Base-by-base conservation (phyloP, 2,797 vertebrate species). In the Chanos chanos region DNA sequence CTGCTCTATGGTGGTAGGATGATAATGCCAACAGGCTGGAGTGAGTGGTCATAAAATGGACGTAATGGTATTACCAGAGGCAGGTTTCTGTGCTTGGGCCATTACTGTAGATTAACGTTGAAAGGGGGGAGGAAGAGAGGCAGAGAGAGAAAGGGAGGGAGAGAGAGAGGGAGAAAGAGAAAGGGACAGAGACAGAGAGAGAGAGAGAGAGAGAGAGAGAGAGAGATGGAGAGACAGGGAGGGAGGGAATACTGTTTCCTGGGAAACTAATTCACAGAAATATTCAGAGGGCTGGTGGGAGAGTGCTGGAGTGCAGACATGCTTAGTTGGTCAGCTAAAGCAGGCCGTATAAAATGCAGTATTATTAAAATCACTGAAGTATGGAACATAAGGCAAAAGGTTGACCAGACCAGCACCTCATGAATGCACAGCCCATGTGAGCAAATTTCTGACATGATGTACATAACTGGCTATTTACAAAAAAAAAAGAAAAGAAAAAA, bases 31-130 rank as follows among this genome's bases (percentile, higher is more conserved):
- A 22, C 72, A 66, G 58, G 64, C 60, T 59, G 25, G 68, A 61
- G 53, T n/a, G 37, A 54, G 65, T 37, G n/a, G 39, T 54, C 70
- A 67, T 41, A 71, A 75, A 83, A 77, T 74, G 77, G 75, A 68
- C 57, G 77, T 85, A 82, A 89, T 83, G 81, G 77, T 79, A 81
- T 81, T 81, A 83, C 85, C 71, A 83, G 71, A 81, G 66, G 51
- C 64, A 51, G 43, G 66, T 71, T 70, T 79, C 40, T 40, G 53
- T 53, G 50, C 58, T 68, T 66, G 68, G 8, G 57, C 59, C 69
- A 74, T 74, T 72, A 72, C 58, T 18, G 49, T 28, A 54, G 63
- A 76, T 74, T 74, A 68, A 41, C n/a, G n/a, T 13, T 7, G 31
- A 63, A 44, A 59, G 22, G 34, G 22, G 8, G 22, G 47, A 36